These are phyloP conservation scores for Maccullochella peelii DNA, from an alignment of 2,113 vertebrate species.

Conservation along the genomic window DNA sequence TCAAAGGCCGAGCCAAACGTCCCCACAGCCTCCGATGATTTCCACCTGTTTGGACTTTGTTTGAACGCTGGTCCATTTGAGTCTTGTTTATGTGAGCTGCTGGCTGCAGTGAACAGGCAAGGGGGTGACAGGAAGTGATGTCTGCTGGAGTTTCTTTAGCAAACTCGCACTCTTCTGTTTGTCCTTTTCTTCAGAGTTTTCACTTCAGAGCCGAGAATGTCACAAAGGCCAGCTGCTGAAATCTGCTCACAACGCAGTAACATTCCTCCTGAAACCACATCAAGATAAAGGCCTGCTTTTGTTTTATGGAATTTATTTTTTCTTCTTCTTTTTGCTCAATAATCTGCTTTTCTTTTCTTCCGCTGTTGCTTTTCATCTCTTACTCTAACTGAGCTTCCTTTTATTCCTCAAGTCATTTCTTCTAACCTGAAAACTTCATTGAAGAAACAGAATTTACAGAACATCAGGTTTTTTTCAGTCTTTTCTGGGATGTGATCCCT, in stretches of 20 bases:
- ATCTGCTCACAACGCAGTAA: not conserved
- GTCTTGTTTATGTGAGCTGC: not conserved
- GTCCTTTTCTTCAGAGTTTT: constrained; percentile 24
- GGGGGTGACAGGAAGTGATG: constrained; percentile 20
- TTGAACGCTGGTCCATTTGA: constrained; percentile 10
- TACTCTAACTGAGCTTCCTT: not conserved
- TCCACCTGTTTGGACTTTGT: constrained; percentile 23
- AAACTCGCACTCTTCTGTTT: constrained; percentile 1
- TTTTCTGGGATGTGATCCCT: not conserved
- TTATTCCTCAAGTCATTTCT: not conserved
- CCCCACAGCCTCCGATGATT: not conserved
- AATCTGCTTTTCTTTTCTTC: no score
- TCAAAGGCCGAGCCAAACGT: constrained; percentile 13
- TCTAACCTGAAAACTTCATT: not conserved
- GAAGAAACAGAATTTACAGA: not conserved
- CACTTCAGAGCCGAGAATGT: not conserved
- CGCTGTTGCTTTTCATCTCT: not conserved
- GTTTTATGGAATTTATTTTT: not conserved
- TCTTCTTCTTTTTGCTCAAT: not conserved
- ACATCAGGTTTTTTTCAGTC: not conserved
- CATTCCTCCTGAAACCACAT: not conserved
- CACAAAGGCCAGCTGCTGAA: not conserved
- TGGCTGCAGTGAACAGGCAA: not conserved
- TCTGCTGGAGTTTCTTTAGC: constrained; percentile 7
- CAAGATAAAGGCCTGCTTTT: not conserved